Conservation (phyloP, 2,888 invertebrate species). For the Ennomos erosarius region DNA sequence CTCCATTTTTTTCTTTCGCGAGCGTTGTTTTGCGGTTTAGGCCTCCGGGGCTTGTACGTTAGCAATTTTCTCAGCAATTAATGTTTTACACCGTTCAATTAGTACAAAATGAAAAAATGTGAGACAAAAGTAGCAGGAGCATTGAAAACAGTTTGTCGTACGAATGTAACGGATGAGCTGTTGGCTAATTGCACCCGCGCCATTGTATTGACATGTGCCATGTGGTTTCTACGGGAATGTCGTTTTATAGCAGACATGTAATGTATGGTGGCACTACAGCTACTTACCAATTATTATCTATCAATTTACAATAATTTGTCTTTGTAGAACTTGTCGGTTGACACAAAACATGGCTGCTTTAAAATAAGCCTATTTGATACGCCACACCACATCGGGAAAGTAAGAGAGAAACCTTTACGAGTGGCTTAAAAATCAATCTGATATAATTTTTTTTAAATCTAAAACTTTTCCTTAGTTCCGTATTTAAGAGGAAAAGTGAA, state of each 20-base stretch:
- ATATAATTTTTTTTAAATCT: no score
- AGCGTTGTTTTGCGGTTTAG: conserved; percentile 71
- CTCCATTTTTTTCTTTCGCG: conserved; percentile 62
- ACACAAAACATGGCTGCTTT: not conserved
- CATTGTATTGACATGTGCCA: conserved; percentile 66
- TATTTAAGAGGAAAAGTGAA: conserved; percentile 17
- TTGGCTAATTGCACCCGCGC: conserved; percentile 61
- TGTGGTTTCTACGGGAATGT: conserved; percentile 50
- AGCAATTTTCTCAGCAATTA: conserved; percentile 82
- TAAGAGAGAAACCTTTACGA: no score
- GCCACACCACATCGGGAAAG: no score
- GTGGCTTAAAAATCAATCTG: no score
- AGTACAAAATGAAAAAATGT: conserved; percentile 74
- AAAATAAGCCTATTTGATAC: no score
- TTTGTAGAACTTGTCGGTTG: conserved; percentile 6
- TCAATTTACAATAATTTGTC: no score
- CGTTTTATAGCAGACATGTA: conserved; percentile 28
- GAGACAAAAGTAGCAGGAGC: conserved; percentile 66
- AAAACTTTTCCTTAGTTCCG: no score
- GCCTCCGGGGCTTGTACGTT: conserved; percentile 63
- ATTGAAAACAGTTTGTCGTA: conserved; percentile 59
- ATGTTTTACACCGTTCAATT: conserved; percentile 73
- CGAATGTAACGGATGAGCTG: conserved; percentile 57
- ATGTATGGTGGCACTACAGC: conserved; percentile 3
- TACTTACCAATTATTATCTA: conserved; percentile 8